phyloP scores from a whole-genome alignment of 2,888 invertebrate genomes.

The Phoenoteleia sp. region DNA sequence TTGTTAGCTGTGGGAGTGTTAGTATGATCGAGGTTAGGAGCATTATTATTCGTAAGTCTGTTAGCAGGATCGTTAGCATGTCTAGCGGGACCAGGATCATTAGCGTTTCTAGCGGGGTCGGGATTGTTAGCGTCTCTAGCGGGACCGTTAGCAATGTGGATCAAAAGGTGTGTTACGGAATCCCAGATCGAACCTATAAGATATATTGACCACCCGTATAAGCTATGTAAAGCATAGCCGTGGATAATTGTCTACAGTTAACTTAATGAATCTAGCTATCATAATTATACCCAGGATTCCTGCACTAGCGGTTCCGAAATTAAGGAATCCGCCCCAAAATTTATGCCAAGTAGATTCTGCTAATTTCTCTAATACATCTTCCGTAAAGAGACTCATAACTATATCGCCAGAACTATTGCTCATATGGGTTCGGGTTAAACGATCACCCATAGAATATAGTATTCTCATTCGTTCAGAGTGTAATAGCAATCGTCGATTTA shows the following conservation, averaged over 20 bases:
- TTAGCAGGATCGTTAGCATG: too few relatives aligned
- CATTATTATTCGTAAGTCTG: too few relatives aligned
- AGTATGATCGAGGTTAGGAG: too few relatives aligned
- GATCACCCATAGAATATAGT: slow-evolving; percentile 12
- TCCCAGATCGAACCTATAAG: slow-evolving; percentile 4
- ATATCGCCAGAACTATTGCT: not conserved
- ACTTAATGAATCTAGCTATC: slow-evolving; percentile 30
- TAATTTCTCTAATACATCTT: slow-evolving; percentile 43
- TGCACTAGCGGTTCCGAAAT: slow-evolving; percentile 59
- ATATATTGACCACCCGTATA: slow-evolving; percentile 51
- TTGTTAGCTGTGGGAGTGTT: too few relatives aligned
- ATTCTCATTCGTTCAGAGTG: slow-evolving; percentile 44
- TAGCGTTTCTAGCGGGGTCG: too few relatives aligned
- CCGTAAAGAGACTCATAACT: slow-evolving; percentile 48
- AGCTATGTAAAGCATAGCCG: slow-evolving; percentile 41
- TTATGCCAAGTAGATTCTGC: slow-evolving; percentile 6
- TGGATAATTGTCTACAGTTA: slow-evolving; percentile 44
- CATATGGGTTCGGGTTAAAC: not conserved
- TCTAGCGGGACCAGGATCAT: too few relatives aligned
- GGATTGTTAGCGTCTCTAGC: too few relatives aligned
- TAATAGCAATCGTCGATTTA: slow-evolving; percentile 39
- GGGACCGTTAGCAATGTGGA: not conserved
- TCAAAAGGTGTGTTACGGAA: not conserved
- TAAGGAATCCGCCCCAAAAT: slow-evolving; percentile 39
- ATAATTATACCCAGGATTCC: slow-evolving; percentile 47